A percentile compares a stretch with the other conserved stretches of the same genome.
Evolutionary conservation across 2,888 invertebrate genomes (phyloP).

Genomic region (Pelosia muscerda): DNA sequence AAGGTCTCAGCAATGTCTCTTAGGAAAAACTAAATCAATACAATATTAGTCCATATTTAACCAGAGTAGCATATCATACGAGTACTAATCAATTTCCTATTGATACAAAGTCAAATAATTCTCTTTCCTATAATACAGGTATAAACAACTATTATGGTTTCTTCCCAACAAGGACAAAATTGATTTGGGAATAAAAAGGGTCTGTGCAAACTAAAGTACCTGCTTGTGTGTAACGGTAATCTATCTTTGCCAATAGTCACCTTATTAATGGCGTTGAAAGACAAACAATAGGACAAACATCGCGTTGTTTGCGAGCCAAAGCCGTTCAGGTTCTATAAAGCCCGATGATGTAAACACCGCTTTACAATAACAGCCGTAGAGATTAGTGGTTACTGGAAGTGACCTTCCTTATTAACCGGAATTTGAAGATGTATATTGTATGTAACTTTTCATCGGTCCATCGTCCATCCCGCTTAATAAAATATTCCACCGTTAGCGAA

Average conservation of each 20-base stretch:
- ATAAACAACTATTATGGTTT: constrained; percentile 20
- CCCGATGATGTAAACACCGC: constrained; percentile 70
- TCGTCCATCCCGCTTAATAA: too few species aligned
- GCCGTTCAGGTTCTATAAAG: constrained; percentile 66
- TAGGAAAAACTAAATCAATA: background rate
- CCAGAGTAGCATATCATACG: too few species aligned
- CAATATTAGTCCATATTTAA: background rate
- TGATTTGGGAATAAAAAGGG: constrained; percentile 26
- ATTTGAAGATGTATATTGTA: too few species aligned
- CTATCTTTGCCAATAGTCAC: constrained; percentile 48
- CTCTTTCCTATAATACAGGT: background rate
- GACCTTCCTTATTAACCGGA: background rate
- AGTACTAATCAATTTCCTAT: background rate
- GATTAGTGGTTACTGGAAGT: constrained; percentile 11
- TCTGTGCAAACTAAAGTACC: constrained; percentile 15
- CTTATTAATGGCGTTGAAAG: constrained; percentile 57
- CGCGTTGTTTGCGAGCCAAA: constrained; percentile 64
- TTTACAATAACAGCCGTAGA: constrained; percentile 55
- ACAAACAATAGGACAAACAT: constrained; percentile 59
- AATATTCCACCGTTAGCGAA: too few species aligned
- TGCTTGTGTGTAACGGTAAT: constrained; percentile 33
- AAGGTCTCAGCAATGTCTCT: too few species aligned
- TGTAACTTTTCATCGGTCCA: too few species aligned
- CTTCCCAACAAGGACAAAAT: constrained; percentile 20
- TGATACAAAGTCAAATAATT: background rate